Conservation (phyloP, 2,888 invertebrate genomes). For the Euplagia quadripunctaria region DNA sequence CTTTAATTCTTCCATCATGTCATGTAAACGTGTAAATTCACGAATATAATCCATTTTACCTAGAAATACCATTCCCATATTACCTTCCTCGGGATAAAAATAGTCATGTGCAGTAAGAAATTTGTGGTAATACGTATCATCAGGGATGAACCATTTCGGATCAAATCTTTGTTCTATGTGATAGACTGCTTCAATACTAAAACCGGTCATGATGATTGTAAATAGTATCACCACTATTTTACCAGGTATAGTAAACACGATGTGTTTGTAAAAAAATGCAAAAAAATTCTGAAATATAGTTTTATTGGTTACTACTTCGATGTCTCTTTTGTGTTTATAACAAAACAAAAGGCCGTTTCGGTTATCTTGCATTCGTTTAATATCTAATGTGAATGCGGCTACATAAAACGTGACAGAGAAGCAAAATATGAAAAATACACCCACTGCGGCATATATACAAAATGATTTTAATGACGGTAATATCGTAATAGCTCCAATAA, state of each 20-base stretch:
- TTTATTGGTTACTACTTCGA: slow-evolving; percentile 85
- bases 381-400: slow-evolving; percentile 92
- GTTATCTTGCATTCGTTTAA: slow-evolving; percentile 88
- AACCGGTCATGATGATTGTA: slow-evolving; percentile 87
- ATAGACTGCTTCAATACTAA: slow-evolving; percentile 88
- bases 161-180: slow-evolving; percentile 93
- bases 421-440: slow-evolving; percentile 92
- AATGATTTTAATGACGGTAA: slow-evolving; percentile 94
- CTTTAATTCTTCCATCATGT: slow-evolving; percentile 84
- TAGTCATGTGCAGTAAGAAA: slow-evolving; percentile 86
- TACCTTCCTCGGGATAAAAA: slow-evolving; percentile 90
- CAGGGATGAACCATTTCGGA: slow-evolving; percentile 93
- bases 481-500: slow-evolving; percentile 93
- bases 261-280: slow-evolving; percentile 88
- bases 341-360: slow-evolving; percentile 91
- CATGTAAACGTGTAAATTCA: slow-evolving; percentile 87
- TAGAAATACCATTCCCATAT: slow-evolving; percentile 89
- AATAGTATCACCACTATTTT: slow-evolving; percentile 89
- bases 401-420: slow-evolving; percentile 94
- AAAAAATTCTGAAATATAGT: slow-evolving; percentile 88
- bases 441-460: slow-evolving; percentile 93
- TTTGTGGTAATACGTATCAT: slow-evolving; percentile 89
- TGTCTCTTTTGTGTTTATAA: slow-evolving; percentile 87
- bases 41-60: slow-evolving; percentile 89
- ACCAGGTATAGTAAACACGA: slow-evolving; percentile 89